A percentile compares a stretch with the other conserved stretches of the same genome.
Evolutionary conservation across 2,113 vertebrate species (phyloP).

Genomic region (Elaphurus davidianus): DNA sequence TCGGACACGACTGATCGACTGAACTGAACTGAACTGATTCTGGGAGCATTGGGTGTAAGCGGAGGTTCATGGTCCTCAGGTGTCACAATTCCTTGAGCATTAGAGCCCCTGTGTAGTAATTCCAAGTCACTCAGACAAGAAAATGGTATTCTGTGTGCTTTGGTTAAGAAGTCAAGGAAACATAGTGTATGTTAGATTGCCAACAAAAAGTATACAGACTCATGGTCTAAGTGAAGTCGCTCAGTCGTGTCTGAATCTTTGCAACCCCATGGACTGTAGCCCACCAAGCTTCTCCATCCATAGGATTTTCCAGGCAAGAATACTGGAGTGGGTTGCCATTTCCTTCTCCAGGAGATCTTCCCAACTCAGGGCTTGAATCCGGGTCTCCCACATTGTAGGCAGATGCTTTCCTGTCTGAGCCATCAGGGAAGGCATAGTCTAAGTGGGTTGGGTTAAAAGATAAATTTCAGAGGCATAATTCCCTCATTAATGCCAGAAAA

Average conservation of each 20-base stretch:
- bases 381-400: neutral
- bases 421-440: neutral
- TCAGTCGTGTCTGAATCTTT: fast-evolving
- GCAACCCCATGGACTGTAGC: neutral
- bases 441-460: neutral
- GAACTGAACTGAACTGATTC: neutral
- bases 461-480: neutral
- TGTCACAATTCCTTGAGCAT: fast-evolving
- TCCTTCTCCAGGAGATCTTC: neutral
- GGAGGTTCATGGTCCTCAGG: no score
- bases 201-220: neutral
- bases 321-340: neutral
- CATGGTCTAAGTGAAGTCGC: neutral
- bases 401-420: neutral
- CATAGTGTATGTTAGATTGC: neutral
- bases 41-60: neutral
- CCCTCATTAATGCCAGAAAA: neutral
- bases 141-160: fast-evolving
- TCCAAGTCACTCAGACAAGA: neutral
- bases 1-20: no score
- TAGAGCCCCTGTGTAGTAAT: neutral
- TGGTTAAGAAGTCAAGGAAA: neutral
- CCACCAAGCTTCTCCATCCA: neutral
- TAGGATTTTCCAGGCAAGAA: neutral
- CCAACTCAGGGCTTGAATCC: neutral